Base-by-base conservation (phyloP, 92 coral and sea anemone species). In the Parazoanthus darwini region DNA sequence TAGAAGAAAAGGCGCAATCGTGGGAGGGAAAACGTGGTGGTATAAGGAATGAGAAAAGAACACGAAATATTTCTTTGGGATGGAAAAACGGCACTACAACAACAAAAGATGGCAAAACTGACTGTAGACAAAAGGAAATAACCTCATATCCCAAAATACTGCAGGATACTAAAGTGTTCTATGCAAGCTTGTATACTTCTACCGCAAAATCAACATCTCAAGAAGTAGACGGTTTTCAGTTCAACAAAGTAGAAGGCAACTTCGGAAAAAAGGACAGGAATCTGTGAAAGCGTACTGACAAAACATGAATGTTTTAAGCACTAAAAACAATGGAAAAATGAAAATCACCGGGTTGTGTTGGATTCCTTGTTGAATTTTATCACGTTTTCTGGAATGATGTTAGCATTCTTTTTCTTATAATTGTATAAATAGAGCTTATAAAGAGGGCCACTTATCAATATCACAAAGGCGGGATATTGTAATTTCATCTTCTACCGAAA, bases 271-370 rank as follows among this genome's bases (percentile, higher is more conserved):
- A 77, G 58, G 46, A 2, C 81, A 42, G 37, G 59, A 77, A 44
- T 15, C 15, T 77, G 81, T 5, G 58, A 77, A 77, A 33, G 46
- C 8, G 5, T 44, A 16, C 56, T 88, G 22, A 8, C 90, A 14
- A 39, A 29, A 6, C 58, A n/a, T 9, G 81, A 88, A 70, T 81
- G 87, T 70, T 43, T 48, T 10, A 68, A 22, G 90, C 36, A 5
- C 39, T 77, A 77, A 77, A 77, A 77, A 77, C 58, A 3, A 73
- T 89, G 77, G 25, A 78, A 15, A 68, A 51, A n/a, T 88, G 88
- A 25, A 89, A 89, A 81, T 71, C 87, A 3, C 90, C 90, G 58
- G 90, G 90, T 22, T 56, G 79, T 18, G 90, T 80, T 67, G 82
- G 87, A 6, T 82, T 88, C 25, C 91, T 77, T 8, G 85, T 39